phyloP scores from a whole-genome alignment of 1,140 invertebrate genomes.

The Magallana ariakensis region DNA sequence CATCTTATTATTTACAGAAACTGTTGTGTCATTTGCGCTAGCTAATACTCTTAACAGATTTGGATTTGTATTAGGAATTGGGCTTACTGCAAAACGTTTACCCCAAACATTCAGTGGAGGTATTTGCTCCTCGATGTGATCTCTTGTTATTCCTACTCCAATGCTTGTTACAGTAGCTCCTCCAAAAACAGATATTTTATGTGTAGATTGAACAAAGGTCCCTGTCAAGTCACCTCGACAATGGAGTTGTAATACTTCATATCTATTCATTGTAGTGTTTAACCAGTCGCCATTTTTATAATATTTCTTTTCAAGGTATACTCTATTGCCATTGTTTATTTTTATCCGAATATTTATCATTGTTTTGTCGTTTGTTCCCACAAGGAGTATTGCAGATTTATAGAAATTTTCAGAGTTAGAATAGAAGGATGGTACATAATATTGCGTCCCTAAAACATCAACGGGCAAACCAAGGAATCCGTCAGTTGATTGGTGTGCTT shows the following conservation, averaged over 20 bases:
- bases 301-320: constrained; percentile 49
- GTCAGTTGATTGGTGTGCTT: constrained; percentile 61
- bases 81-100: constrained; percentile 61
- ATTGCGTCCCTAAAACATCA: constrained; percentile 66
- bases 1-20: constrained; percentile 36
- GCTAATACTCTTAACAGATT: constrained; percentile 64
- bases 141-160: constrained; percentile 40
- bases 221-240: constrained; percentile 66
- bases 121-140: constrained; percentile 70
- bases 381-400: constrained; percentile 52
- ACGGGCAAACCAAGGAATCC: constrained; percentile 69
- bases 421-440: constrained; percentile 66
- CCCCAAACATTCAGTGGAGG: constrained; percentile 68
- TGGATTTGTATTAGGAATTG: constrained; percentile 59
- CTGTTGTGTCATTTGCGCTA: constrained; percentile 52
- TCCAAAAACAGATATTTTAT: constrained; percentile 63
- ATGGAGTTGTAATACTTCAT: constrained; percentile 58
- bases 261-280: constrained; percentile 54
- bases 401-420: constrained; percentile 15
- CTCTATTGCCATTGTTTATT: background rate
- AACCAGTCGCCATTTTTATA: constrained; percentile 58
- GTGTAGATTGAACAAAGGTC: constrained; percentile 56
- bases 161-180: constrained; percentile 63
- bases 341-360: constrained; percentile 45
- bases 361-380: constrained; percentile 54